Evolutionary conservation across 2,888 invertebrate species (phyloP).

Genomic region (Lamellibrachia satsuma): DNA sequence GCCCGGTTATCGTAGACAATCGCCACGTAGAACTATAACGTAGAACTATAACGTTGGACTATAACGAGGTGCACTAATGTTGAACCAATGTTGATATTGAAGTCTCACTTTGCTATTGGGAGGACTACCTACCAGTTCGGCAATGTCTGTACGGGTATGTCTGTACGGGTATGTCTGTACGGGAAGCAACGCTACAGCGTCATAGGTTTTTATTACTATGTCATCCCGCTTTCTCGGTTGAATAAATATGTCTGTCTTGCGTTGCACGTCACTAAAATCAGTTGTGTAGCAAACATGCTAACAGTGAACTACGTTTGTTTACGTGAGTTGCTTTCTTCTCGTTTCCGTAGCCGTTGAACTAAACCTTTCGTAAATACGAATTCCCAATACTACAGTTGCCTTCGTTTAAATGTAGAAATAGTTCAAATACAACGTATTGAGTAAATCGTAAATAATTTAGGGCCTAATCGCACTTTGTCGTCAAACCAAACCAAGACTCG

Average conservation of each 20-base stretch:
- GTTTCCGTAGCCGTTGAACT: no score
- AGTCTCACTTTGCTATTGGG: not conserved
- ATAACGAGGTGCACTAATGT: not conserved
- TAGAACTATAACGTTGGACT: not conserved
- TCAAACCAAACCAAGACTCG: not conserved
- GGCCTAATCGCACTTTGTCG: no score
- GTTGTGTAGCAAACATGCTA: not conserved
- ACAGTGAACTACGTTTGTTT: not conserved
- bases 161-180: not conserved
- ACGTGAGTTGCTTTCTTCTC: not conserved
- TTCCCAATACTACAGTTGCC: no score
- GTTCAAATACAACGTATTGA: not conserved
- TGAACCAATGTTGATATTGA: not conserved
- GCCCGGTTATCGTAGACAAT: not conserved
- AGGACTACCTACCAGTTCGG: not conserved
- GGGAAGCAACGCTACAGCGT: not conserved
- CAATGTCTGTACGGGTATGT: not conserved
- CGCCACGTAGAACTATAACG: not conserved
- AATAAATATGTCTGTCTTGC: not conserved
- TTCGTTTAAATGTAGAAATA: not conserved
- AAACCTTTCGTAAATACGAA: not conserved
- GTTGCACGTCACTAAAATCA: not conserved
- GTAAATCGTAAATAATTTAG: not conserved
- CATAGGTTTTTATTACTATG: not conserved
- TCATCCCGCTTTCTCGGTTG: not conserved